A percentile compares a stretch with the other conserved stretches of the same genome.
These are phyloP conservation scores for Ophonus ardosiacus DNA, from an alignment of 2,888 invertebrate species.

Conservation along the genomic window DNA sequence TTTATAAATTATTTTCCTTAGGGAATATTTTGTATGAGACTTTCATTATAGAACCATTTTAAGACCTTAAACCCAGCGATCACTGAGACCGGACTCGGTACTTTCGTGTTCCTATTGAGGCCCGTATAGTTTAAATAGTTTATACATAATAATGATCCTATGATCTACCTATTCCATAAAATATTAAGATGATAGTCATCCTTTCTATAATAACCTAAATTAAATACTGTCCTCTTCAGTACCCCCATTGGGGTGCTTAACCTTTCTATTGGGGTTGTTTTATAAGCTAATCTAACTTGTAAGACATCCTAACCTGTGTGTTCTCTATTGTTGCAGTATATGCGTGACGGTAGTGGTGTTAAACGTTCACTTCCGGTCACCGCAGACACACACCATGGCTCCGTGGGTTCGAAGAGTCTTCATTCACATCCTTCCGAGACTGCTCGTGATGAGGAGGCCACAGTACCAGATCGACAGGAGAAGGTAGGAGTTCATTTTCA, in stretches of 20 bases:
- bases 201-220: neutral
- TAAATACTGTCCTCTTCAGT: neutral
- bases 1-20: no score
- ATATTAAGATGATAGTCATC: no score
- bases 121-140: no score
- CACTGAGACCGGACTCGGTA: no score
- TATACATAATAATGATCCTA: no score
- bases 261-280: neutral
- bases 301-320: neutral
- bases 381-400: constrained; percentile 98
- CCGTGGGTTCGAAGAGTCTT: constrained; percentile 97
- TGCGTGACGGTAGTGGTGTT: constrained; percentile 97
- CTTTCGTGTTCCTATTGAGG: no score
- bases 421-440: constrained; percentile 95
- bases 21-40: no score
- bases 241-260: neutral
- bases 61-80: no score
- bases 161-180: no score
- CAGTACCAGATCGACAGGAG: constrained; percentile 82
- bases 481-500: constrained; percentile 72
- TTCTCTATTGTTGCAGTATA: constrained; percentile 80
- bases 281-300: neutral
- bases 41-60: no score
- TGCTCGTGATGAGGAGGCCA: constrained; percentile 94
- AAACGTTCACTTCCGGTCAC: constrained; percentile 98